Base-by-base conservation (phyloP, 1,140 invertebrate species). In the Planococcus citri region DNA sequence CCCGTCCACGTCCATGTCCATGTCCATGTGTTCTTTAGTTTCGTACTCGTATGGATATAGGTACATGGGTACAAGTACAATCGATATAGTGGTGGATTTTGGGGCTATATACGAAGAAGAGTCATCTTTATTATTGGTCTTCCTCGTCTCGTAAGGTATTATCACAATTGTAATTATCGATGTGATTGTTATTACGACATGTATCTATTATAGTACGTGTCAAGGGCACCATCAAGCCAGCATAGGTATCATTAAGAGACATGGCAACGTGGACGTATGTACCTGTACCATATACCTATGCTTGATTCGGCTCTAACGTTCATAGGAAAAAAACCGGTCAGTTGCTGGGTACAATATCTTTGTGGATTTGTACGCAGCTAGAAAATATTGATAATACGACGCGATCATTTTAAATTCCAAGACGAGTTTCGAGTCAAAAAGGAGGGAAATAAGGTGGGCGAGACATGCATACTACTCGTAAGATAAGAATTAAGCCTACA, bases 301-400 rank as follows among this genome's bases (percentile, higher is more conserved):
- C n/a, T n/a, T n/a, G n/a, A n/a, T n/a, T n/a, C n/a, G n/a, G n/a
- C n/a, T n/a, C n/a, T n/a, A n/a, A n/a, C n/a, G n/a, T n/a, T n/a
- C n/a, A n/a, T n/a, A n/a, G n/a, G n/a, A n/a, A 51, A 51, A 51
- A 51, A 51, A 51, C 41, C 41, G 41, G 41, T 51, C 41, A n/a
- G n/a, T n/a, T n/a, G 41, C 17, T n/a, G 41, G 41, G 29, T 33
- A 33, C 29, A 33, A 33, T 51, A 51, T 51, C 41, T n/a, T 14
- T 37, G 33, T 3, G 41, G 41, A 51, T 51, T 51, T 51, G 17
- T 51, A 51, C 4, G 41, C 12, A 51, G 10, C n/a, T 3, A 2
- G 17, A 51, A 51, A 51, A 51, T 51, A 51, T n/a, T 51, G 41
- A 51, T 51, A 51, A 51, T 33, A 33, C 29, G n/a, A n/a, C n/a